A percentile compares a stretch with the other conserved stretches of the same genome.
Conservation (phyloP, 2,888 invertebrate species). For the Acanthosepion lycidas region DNA sequence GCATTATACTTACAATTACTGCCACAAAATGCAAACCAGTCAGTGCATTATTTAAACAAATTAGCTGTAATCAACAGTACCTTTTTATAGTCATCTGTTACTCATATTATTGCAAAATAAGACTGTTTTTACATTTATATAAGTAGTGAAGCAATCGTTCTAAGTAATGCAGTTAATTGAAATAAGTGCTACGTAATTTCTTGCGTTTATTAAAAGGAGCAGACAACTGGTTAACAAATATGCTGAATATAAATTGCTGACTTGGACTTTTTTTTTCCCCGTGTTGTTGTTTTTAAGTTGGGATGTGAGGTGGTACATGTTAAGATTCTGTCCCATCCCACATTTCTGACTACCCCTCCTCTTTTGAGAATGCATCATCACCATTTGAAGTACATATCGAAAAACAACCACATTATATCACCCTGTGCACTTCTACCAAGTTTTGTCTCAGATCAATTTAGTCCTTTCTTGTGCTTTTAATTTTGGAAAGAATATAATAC, state of each 20-base stretch:
- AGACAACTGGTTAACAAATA: background rate
- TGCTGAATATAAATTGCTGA: background rate
- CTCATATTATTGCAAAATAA: no score
- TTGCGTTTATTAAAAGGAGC: background rate
- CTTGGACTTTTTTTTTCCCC: background rate
- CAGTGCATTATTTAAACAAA: no score
- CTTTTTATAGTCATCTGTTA: no score
- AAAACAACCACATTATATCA: background rate
- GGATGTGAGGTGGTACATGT: background rate
- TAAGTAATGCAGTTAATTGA: no score
- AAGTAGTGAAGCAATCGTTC: no score
- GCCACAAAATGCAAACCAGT: no score
- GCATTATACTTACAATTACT: no score
- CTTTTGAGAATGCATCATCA: background rate
- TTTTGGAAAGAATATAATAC: no score
- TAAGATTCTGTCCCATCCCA: rapidly evolving
- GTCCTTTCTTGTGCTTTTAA: background rate
- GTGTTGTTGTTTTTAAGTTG: background rate
- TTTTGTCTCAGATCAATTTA: background rate
- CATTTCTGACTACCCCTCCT: background rate
- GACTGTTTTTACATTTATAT: no score
- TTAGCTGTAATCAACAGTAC: no score
- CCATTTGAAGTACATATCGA: background rate
- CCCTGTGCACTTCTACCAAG: background rate
- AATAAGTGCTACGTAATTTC: no score